phyloP scores from a whole-genome alignment of 2,797 vertebrate genomes.

The Columba guinea region DNA sequence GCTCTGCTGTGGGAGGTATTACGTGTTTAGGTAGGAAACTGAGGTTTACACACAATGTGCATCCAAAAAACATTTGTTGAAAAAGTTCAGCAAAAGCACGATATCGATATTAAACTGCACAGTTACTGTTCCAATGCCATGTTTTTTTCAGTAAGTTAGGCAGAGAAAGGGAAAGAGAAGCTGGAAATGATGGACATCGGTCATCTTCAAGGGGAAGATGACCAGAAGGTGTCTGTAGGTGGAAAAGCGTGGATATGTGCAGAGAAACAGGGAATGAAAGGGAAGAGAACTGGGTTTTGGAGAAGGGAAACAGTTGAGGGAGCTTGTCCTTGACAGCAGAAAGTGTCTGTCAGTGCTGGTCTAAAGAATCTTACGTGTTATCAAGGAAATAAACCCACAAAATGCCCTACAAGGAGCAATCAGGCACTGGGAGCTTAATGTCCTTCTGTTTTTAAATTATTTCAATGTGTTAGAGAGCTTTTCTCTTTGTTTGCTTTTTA shows the following conservation, averaged over 20 bases:
- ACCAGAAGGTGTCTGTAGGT: neutral
- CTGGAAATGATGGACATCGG: neutral
- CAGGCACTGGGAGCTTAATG: neutral
- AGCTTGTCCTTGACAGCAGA: neutral
- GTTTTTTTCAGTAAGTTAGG: neutral
- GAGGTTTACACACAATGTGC: neutral
- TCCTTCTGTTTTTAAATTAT: neutral
- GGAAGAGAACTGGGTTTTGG: neutral
- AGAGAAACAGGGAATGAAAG: neutral
- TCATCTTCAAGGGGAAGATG: neutral
- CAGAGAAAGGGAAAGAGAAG: neutral
- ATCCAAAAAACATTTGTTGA: neutral
- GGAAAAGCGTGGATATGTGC: neutral
- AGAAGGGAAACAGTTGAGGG: neutral
- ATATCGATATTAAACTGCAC: neutral
- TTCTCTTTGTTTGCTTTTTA: neutral
- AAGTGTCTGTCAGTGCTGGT: neutral
- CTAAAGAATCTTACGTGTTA: neutral
- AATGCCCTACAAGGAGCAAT: neutral
- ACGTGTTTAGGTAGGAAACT: neutral
- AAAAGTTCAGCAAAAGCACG: neutral
- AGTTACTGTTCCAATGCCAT: neutral
- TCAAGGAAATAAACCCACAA: neutral
- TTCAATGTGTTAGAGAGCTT: neutral
- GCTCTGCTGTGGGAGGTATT: neutral